Conservation (phyloP, 2,113 vertebrate species). For the Gymnarchus niloticus region DNA sequence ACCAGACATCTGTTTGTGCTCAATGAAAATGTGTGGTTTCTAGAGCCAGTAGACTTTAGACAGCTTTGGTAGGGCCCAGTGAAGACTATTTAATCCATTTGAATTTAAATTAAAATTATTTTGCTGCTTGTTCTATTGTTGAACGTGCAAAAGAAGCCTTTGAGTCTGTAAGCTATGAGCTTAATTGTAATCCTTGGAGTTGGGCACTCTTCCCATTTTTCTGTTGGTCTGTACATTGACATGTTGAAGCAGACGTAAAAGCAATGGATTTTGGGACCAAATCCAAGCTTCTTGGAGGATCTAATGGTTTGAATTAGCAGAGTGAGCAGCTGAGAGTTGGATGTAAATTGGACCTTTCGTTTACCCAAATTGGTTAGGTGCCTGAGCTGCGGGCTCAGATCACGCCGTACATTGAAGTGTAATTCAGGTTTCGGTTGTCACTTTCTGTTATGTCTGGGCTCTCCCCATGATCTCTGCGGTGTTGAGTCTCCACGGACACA, state of each 20-base stretch:
- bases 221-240: background rate
- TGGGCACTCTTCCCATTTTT: too few species aligned
- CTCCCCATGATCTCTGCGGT: too few species aligned
- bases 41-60: background rate
- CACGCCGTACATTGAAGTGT: too few species aligned
- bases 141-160: background rate
- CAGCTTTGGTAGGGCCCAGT: background rate
- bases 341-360: background rate
- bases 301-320: background rate
- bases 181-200: too few species aligned
- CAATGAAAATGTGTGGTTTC: background rate
- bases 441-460: too few species aligned
- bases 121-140: background rate
- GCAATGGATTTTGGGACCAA: background rate
- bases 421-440: too few species aligned
- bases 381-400: background rate
- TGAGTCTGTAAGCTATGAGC: background rate
- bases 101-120: background rate
- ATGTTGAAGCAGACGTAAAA: too few species aligned
- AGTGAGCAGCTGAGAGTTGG: background rate
- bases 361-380: background rate
- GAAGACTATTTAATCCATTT: background rate
- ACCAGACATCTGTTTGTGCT: background rate
- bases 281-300: background rate
- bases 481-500: conserved; percentile 21